phyloP scores from a whole-genome alignment of 2,113 vertebrate genomes.

The Aspidoscelis tigris region DNA sequence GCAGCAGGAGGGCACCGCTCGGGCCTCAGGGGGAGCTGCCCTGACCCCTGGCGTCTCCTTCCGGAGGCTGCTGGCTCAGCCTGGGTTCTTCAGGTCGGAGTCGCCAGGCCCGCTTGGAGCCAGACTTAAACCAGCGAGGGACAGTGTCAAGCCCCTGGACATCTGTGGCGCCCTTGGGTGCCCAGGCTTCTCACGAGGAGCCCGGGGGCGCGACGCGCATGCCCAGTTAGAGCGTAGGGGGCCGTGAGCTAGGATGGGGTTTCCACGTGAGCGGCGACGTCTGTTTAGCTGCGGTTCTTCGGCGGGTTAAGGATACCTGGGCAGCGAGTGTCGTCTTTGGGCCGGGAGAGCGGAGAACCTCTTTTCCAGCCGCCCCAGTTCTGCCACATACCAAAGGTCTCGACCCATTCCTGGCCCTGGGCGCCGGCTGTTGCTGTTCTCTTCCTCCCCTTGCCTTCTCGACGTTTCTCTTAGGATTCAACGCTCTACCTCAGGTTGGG shows the following conservation, averaged over 20 bases:
- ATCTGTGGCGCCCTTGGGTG: background rate
- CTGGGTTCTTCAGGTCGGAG: constrained; percentile 39
- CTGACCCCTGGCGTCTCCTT: constrained; percentile 53
- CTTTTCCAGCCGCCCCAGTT: constrained; percentile 32
- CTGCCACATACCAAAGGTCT: constrained; percentile 57
- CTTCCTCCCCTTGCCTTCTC: constrained; percentile 56
- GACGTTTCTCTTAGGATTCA: constrained; percentile 59
- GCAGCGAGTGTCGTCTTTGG: constrained; percentile 26
- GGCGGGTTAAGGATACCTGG: background rate
- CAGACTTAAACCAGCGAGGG: constrained; percentile 56
- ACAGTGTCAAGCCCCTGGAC: constrained; percentile 37
- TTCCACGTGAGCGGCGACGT: constrained; percentile 51
- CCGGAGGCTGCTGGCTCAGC: constrained; percentile 76
- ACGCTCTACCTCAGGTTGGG: constrained; percentile 70
- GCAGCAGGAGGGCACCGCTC: constrained; percentile 58
- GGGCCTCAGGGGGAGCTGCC: constrained; percentile 30
- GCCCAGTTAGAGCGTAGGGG: constrained; percentile 1
- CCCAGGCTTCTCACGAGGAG: constrained; percentile 28
- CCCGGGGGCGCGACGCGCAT: constrained; percentile 28
- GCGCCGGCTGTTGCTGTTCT: constrained; percentile 50
- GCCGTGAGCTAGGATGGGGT: background rate
- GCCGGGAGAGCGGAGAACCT: constrained; percentile 45
- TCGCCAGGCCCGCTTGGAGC: constrained; percentile 49
- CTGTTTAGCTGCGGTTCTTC: background rate
- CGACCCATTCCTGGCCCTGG: constrained; percentile 51